phyloP scores from a whole-genome alignment of 2,113 vertebrate genomes.

The Odocoileus hemionus region DNA sequence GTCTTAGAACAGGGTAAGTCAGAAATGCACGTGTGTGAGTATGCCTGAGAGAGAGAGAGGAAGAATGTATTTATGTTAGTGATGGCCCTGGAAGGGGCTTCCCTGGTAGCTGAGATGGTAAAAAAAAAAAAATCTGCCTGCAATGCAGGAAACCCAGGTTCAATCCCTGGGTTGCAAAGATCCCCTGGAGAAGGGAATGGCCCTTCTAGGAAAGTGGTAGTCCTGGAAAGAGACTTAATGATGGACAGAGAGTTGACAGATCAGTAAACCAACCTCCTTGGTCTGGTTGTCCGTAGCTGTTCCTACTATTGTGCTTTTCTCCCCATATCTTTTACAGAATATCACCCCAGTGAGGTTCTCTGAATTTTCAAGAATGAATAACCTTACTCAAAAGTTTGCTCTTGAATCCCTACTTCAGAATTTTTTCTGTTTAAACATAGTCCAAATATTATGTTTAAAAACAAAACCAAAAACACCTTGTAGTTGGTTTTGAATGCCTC shows the following conservation, averaged over 20 bases:
- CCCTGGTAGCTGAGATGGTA: not conserved
- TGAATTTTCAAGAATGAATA: not conserved
- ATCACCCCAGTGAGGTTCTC: not conserved
- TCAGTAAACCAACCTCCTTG: accelerated
- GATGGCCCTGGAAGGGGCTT: not conserved
- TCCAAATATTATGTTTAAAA: not conserved
- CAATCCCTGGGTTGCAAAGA: accelerated
- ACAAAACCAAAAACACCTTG: not conserved
- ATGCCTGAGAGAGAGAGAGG: not conserved
- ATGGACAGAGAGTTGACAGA: too few species aligned
- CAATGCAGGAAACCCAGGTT: not conserved
- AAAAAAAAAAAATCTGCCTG: not conserved
- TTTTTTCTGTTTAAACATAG: not conserved
- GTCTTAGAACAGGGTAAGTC: not conserved
- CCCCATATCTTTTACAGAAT: not conserved
- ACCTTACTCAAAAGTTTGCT: not conserved
- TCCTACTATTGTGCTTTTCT: not conserved
- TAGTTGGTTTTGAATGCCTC: not conserved
- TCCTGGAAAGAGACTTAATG: not conserved
- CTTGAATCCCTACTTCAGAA: not conserved
- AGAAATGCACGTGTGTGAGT: not conserved
- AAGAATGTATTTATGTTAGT: not conserved
- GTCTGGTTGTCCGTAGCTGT: accelerated
- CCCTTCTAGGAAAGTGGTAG: not conserved
- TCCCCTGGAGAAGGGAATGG: not conserved